Evolutionary conservation across 2,888 invertebrate genomes (phyloP).

Genomic region (Ectobius pallidus): DNA sequence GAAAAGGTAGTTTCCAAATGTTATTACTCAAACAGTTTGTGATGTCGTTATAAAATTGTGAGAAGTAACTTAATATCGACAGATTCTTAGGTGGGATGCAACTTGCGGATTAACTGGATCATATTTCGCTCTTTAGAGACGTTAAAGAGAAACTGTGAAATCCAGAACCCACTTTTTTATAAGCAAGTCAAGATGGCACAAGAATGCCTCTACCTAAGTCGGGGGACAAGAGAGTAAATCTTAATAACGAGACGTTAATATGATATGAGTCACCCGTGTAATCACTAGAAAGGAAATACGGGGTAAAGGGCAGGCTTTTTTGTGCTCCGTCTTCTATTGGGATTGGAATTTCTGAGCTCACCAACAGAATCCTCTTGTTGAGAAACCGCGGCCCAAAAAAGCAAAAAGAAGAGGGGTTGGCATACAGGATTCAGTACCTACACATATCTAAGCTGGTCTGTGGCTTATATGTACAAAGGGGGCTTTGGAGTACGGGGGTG

Average conservation of each 20-base stretch:
- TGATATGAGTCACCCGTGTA: not conserved
- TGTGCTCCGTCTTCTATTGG: not conserved
- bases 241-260: slow-evolving; percentile 24
- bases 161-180: not conserved
- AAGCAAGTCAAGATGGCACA: not conserved
- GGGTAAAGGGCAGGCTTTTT: not conserved
- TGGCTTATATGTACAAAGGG: not conserved
- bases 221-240: not conserved
- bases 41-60: no score
- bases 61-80: no score
- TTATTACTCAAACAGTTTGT: no score
- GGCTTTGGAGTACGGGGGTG: not conserved
- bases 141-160: no score
- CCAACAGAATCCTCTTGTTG: not conserved
- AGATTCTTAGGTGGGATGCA: no score
- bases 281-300: not conserved
- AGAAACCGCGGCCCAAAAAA: not conserved
- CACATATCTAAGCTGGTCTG: no score
- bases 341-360: not conserved
- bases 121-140: no score
- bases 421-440: no score
- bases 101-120: no score
- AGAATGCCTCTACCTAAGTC: not conserved
- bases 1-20: no score
- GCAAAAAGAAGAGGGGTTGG: not conserved